Conservation (phyloP, 2,797 vertebrate genomes). For the Harpagifer antarcticus region DNA sequence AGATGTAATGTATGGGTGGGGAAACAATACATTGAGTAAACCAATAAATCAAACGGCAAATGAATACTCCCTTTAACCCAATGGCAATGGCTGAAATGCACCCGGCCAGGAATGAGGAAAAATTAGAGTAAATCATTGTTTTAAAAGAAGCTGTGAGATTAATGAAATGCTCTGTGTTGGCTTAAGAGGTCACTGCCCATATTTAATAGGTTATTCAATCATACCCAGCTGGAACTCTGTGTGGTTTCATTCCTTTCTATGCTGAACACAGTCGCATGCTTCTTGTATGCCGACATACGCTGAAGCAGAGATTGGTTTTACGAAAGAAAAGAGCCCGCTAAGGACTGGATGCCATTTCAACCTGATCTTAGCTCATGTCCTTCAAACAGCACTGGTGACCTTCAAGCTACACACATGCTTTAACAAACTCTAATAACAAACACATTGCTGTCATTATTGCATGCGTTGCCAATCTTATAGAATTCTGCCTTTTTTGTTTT, state of each 20-base stretch:
- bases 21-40: slow-evolving; percentile 71
- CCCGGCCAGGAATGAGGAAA: slow-evolving; percentile 28
- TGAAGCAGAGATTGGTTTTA: slow-evolving; percentile 26
- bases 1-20: slow-evolving; percentile 73
- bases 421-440: background rate
- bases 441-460: slow-evolving; percentile 1
- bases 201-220: slow-evolving; percentile 84
- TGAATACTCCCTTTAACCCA: slow-evolving; percentile 69
- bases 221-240: slow-evolving; percentile 69
- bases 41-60: slow-evolving; percentile 79
- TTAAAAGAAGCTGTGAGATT: slow-evolving; percentile 78
- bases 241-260: slow-evolving; percentile 48
- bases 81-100: slow-evolving; percentile 64
- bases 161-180: slow-evolving; percentile 77
- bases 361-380: slow-evolving; percentile 24
- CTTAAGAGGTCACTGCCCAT: slow-evolving; percentile 82
- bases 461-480: slow-evolving; percentile 23
- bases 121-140: slow-evolving; percentile 76
- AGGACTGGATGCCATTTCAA: slow-evolving; percentile 32
- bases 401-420: slow-evolving; percentile 17
- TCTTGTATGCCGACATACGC: slow-evolving; percentile 54
- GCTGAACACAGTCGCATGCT: slow-evolving; percentile 45
- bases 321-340: slow-evolving; percentile 27
- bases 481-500: slow-evolving; percentile 69
- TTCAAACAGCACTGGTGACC: slow-evolving; percentile 46